Base-by-base conservation (phyloP, 2,113 vertebrate species). In the Petroica traversi region DNA sequence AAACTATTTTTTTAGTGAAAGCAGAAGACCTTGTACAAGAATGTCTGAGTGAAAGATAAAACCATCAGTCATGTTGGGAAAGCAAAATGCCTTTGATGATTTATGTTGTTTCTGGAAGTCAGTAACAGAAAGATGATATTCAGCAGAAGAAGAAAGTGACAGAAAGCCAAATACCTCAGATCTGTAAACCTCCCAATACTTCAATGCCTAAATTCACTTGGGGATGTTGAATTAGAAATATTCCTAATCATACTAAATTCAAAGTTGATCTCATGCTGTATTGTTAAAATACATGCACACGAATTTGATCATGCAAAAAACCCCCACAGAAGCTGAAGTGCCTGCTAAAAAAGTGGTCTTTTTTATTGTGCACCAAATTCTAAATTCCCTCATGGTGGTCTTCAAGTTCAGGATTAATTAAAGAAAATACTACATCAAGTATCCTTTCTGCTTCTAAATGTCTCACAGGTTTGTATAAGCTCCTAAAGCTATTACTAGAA, bases 401-500 rank as follows among this genome's bases (percentile, higher is more conserved):
- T 83, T 72, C 62, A 36, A 76, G 9, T 64, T 25, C 45, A 82
- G 59, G 38, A 59, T 72, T 89, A 89, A 93, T 89, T 85, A 64
- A 90, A 88, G 62, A 41, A 92, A 82, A 61, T 13, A 40, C 34
- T 68, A 62, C 52, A 41, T 75, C 24, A 68, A 66, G 24, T 54
- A 71, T 66, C 14, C 28, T 82, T 94, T 85, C 51, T 67, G 49
- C 59, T 78, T 78, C 51, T 0, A 6, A 51, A 45, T 43, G 38
- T 77, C 69, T 89, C 26, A 19, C 51, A 91, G 61, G 52, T 83
- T 84, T 67, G 12, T 81, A 38, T 81, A 66, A 91, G 81, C 61
- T 81, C 77, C 83, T 66, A 33, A 91, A 92, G 77, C 68, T 69
- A 24, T 89, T 94, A 86, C 51, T 86, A 51, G 80, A 91, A 77